Conservation (phyloP, 2,888 invertebrate genomes). For the Cataglyphis cursor region DNA sequence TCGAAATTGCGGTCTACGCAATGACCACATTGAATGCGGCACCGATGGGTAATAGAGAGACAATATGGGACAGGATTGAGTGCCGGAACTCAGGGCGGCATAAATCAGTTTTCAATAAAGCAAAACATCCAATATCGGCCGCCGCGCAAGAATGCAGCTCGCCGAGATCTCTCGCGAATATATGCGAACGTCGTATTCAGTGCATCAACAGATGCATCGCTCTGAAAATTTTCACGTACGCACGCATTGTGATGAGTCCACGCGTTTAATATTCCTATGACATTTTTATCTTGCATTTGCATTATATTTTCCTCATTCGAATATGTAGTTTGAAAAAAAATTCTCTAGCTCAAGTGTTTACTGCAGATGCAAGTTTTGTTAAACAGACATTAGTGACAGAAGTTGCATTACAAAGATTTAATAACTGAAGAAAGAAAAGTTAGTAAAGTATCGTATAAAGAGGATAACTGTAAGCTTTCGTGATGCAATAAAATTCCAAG, state of each 20-base stretch:
- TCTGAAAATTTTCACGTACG: neutral
- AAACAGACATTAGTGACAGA: neutral
- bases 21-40: constrained; percentile 40
- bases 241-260: neutral
- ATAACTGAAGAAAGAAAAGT: neutral
- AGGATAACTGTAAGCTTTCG: neutral
- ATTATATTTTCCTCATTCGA: neutral
- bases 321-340: neutral
- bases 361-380: neutral
- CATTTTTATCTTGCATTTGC: neutral
- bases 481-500: neutral
- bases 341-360: neutral
- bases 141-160: neutral
- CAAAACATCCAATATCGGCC: constrained; percentile 37
- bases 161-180: neutral
- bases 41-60: constrained; percentile 23
- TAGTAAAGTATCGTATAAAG: neutral
- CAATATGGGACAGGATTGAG: constrained; percentile 27
- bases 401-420: neutral
- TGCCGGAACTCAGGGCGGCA: constrained; percentile 12
- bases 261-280: neutral
- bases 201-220: neutral
- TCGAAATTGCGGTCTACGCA: constrained; percentile 43
- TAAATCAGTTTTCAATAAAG: constrained; percentile 60
- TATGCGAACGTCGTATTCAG: neutral